These are phyloP conservation scores for Ectropis grisescens DNA, from an alignment of 1,140 invertebrate genomes.

Conservation along the genomic window DNA sequence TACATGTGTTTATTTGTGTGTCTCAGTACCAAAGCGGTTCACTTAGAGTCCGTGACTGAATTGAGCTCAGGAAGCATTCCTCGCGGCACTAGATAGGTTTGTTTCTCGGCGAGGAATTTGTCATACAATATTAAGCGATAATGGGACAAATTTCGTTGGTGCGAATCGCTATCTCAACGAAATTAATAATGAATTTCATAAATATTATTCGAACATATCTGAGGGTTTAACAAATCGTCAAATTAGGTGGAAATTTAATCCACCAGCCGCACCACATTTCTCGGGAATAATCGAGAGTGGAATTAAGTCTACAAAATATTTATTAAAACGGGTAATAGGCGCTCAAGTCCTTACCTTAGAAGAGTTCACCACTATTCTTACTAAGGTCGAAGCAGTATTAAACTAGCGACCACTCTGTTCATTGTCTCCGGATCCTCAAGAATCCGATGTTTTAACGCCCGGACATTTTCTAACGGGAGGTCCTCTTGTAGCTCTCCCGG, in stretches of 20 bases:
- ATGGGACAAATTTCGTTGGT: constrained; percentile 46
- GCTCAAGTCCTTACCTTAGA: constrained; percentile 12
- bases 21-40: constrained; percentile 44
- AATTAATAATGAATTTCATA: constrained; percentile 7
- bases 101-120: constrained; percentile 35
- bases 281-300: constrained; percentile 33
- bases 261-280: constrained; percentile 1
- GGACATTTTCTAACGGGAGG: no score
- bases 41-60: constrained; percentile 51
- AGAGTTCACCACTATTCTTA: constrained; percentile 16
- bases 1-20: constrained; percentile 61
- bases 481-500: no score
- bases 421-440: no score
- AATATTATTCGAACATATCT: constrained; percentile 5
- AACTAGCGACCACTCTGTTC: constrained; percentile 46
- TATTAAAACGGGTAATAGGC: constrained; percentile 14
- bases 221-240: constrained; percentile 5
- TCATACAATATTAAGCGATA: constrained; percentile 35
- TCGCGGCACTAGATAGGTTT: constrained; percentile 47
- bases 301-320: constrained; percentile 30
- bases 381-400: constrained; percentile 17
- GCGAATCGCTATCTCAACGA: constrained; percentile 16
- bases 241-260: constrained; percentile 11
- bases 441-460: no score
- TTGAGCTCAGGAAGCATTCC: constrained; percentile 44